A percentile compares a stretch with the other conserved stretches of the same genome.
These are phyloP conservation scores for Bos javanicus DNA, from an alignment of 2,113 vertebrate genomes.

Conservation along the genomic window DNA sequence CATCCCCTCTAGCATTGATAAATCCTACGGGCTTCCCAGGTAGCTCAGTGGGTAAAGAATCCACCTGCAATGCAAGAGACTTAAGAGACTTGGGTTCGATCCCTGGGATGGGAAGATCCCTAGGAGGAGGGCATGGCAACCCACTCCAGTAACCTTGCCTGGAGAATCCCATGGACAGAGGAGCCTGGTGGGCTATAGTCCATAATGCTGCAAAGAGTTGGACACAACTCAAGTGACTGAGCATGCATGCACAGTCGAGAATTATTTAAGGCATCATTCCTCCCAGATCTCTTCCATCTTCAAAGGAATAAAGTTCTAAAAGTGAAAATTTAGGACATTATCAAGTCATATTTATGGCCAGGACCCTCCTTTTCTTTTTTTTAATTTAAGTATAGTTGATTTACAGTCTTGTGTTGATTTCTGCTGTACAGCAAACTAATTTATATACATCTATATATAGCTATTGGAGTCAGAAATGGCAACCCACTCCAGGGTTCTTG, in stretches of 20 bases:
- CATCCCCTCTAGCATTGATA: neutral
- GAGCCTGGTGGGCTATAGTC: neutral
- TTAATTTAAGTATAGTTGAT: neutral
- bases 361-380: neutral
- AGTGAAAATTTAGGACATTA: neutral
- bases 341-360: neutral
- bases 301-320: neutral
- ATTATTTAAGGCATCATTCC: neutral
- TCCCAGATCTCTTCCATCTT: neutral
- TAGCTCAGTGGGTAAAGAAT: neutral
- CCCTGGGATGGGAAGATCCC: neutral
- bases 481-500: neutral
- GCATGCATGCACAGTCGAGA: neutral
- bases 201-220: neutral
- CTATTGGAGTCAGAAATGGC: neutral
- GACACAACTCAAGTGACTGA: neutral
- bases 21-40: neutral
- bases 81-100: neutral
- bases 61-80: neutral
- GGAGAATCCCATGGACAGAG: neutral
- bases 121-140: neutral
- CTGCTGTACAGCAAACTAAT: neutral
- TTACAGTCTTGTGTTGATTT: neutral
- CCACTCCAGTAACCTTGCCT: neutral
- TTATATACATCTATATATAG: neutral